Evolutionary conservation across 2,888 invertebrate species (phyloP), one percentile per base, ranked within the genome.

Genomic region (Platynereis dumerilii): DNA sequence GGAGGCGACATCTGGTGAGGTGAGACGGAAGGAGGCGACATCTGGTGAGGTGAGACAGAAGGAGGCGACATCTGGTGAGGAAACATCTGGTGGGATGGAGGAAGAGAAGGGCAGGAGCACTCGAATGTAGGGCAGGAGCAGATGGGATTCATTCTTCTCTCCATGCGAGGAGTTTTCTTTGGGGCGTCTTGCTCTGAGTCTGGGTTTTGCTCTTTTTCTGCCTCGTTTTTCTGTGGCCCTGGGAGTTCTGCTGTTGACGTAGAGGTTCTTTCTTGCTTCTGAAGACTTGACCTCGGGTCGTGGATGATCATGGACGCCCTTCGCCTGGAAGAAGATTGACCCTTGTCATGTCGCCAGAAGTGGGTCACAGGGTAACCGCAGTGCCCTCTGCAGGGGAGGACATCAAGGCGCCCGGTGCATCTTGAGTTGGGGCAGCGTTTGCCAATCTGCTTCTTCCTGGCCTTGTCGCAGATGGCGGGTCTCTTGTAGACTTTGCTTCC

Each of bases 291-390:
- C 92, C 86, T 96, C 96, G 0, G 97, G 97, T 70, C 90, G 86
- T 0, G 94, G 93, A 83, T 97, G 97, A 82, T 97, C 96, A 82
- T 97, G 97, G 0, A 92, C 90, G 1, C 96, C 97, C 85, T 97
- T 97, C n/a, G 96, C 95, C 89, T 97, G 96, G 75, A 84, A 84
- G 74, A 79, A 84, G 76, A 97, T 94, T 1, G 93, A 93, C 93
- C 92, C 63, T 93, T 93, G 0, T 94, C 92, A 83, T 96, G 96
- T 24, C 96, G 87, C 97, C 97, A 97, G 85, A 97, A 97, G 84
- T 97, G 97, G 12, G 97, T 97, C 56, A 97, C 96, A 0, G 97
- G 97, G 83, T 97, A 97, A 22, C 96, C 97, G 80, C 95, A 94
- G 84, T 97, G 96, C 0, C 97, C 97, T 22, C 95, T 88, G 80